Percentiles rank a stretch among this genome's conserved stretches.
Conservation (phyloP, 2,797 vertebrate genomes). For the Sphenodon punctatus region DNA sequence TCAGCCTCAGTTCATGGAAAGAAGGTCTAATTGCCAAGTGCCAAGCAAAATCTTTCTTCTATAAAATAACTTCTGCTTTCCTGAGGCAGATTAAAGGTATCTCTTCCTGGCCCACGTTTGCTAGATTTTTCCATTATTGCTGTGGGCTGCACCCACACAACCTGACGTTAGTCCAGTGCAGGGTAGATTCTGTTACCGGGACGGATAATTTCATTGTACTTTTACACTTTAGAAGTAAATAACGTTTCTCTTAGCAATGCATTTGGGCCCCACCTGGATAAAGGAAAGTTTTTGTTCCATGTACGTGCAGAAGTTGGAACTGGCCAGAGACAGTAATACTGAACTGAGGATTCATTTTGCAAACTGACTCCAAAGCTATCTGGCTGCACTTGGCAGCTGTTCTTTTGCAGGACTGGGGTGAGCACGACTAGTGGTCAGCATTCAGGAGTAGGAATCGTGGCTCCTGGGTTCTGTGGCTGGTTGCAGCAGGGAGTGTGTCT, state of each 20-base stretch:
- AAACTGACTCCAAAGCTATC: neutral
- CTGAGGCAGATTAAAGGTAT: neutral
- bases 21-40: slow-evolving; percentile 15
- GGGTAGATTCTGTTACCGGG: slow-evolving; percentile 15
- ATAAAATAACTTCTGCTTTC: slow-evolving; percentile 38
- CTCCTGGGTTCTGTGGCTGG: neutral
- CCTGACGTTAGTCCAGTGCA: neutral
- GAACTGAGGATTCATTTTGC: neutral
- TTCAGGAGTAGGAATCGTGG: neutral
- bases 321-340: neutral
- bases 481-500: neutral
- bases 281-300: neutral
- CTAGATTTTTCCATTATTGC: slow-evolving; percentile 25
- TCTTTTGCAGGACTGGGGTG: neutral
- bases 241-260: slow-evolving; percentile 12
- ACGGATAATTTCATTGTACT: slow-evolving; percentile 5
- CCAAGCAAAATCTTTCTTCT: slow-evolving; percentile 26
- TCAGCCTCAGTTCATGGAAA: neutral
- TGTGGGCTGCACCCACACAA: neutral
- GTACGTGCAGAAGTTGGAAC: neutral
- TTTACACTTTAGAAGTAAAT: neutral
- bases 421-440: neutral
- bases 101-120: slow-evolving; percentile 11
- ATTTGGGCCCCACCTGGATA: neutral
- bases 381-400: neutral